These are phyloP conservation scores for Steinernema feltiae DNA, from an alignment of 1,140 invertebrate species.

Conservation along the genomic window DNA sequence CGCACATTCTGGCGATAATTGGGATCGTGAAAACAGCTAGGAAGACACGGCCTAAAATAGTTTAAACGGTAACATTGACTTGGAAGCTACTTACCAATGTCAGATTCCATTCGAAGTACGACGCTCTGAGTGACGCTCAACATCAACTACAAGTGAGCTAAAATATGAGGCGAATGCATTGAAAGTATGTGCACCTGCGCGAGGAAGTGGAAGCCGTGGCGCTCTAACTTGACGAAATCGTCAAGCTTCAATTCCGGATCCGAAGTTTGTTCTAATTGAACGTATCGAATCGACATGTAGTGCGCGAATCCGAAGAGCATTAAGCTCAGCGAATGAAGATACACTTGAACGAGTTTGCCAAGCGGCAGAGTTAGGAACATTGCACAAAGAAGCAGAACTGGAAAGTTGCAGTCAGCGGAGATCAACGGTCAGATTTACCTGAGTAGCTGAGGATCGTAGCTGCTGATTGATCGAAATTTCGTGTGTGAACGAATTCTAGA, in stretches of 20 bases:
- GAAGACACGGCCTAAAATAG: slow-evolving; percentile 56
- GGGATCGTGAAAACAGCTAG: slow-evolving; percentile 61
- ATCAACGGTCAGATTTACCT: slow-evolving; percentile 16
- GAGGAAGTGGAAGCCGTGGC: slow-evolving; percentile 51
- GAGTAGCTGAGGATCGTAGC: slow-evolving; percentile 31
- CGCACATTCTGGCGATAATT: slow-evolving; percentile 60
- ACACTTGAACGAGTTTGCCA: slow-evolving; percentile 61
- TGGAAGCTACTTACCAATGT: no score
- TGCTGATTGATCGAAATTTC: slow-evolving; percentile 31
- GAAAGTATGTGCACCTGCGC: slow-evolving; percentile 56
- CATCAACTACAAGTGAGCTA: slow-evolving; percentile 60
- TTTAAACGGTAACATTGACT: no score
- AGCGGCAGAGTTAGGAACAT: slow-evolving; percentile 62
- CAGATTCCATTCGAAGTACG: slow-evolving; percentile 61
- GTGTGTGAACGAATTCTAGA: slow-evolving; percentile 32
- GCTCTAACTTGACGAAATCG: slow-evolving; percentile 47
- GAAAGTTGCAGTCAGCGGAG: neutral
- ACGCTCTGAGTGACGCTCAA: slow-evolving; percentile 60
- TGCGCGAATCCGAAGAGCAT: slow-evolving; percentile 59
- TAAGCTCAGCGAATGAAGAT: slow-evolving; percentile 62
- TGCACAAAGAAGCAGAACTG: slow-evolving; percentile 32
- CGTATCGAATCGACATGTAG: slow-evolving; percentile 61
- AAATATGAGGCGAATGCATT: slow-evolving; percentile 41
- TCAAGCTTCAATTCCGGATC: slow-evolving; percentile 38
- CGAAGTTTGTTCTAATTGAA: slow-evolving; percentile 57